Base-by-base conservation (phyloP, 2,888 invertebrate species). In the Lottia gigantea region DNA sequence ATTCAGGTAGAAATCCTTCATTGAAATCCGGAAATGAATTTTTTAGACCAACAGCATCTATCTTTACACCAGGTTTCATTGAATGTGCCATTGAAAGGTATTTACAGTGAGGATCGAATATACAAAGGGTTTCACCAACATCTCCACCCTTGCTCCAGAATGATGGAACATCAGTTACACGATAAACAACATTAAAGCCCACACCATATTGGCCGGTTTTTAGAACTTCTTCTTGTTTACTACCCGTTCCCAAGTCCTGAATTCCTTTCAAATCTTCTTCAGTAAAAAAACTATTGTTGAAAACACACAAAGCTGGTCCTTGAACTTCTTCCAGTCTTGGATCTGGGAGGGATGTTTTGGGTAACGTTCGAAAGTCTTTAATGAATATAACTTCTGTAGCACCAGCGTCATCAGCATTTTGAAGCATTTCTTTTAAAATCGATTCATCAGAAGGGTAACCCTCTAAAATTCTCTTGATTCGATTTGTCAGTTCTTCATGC, bases 371-470 rank as follows among this genome's bases (percentile, higher is more conserved):
- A 15, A 74, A 74, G 67, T 87, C 87, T 66, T 79, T 80, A 31
- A 87, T 80, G 73, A 87, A 85, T 63, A 80, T 77, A 7, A 87
- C 76, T 71, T 84, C 85, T 8, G 84, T 79, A 0, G 86, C 84
- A 2, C 79, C 79, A 23, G 86, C 84, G 75, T 86, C 85, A 71
- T 86, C 86, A 26, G 86, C 84, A 78, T 86, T 86, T 71, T 86
- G 86, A 3, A 87, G 69, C 12, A 87, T 71, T 75, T 87, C 87
- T 75, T 86, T 86, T 62, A 87, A 77, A 26, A 87, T 76, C 14
- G 82, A 81, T 55, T 78, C 72, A 65, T 85, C 86, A 71, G 80
- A 83, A 0, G 85, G 85, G 69, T 86, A 87, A 3, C 83, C 80
- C 1, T 76, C 66, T 7, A 87, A 71, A 46, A 87, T 81, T 15